These are phyloP conservation scores for Archocentrus centrarchus DNA, from an alignment of 2,113 vertebrate genomes.

Conservation along the genomic window DNA sequence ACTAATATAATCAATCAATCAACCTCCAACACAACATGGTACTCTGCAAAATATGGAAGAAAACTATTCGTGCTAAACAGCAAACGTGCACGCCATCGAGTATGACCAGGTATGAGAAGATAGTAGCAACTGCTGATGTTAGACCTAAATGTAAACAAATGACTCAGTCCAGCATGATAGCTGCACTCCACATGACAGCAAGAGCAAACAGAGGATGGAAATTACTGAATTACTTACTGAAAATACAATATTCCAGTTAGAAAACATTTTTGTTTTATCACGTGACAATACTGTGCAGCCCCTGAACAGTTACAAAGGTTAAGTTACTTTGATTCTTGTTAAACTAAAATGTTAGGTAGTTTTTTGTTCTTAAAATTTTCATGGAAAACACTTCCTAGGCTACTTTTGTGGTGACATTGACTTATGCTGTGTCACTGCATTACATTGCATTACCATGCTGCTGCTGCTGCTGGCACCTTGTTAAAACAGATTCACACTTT, in stretches of 20 bases:
- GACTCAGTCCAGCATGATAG: background rate
- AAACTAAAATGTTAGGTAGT: background rate
- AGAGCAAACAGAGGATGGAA: background rate
- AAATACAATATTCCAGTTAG: background rate
- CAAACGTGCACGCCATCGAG: accelerated
- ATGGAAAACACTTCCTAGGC: background rate
- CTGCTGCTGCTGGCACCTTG: no score
- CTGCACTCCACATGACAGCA: background rate
- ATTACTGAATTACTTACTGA: no score
- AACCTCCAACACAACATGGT: background rate
- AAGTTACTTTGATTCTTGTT: background rate
- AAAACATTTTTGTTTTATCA: background rate
- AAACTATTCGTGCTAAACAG: background rate
- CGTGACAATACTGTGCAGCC: background rate
- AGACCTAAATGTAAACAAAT: background rate
- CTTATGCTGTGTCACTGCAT: no score
- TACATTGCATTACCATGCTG: no score
- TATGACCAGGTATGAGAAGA: background rate
- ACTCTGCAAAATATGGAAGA: background rate
- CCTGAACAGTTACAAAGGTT: background rate
- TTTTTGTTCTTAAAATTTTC: background rate
- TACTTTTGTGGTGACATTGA: no score
- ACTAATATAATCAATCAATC: background rate
- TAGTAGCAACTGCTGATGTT: no score
- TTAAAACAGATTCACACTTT: no score